Conservation (phyloP, 2,797 vertebrate species). For the Esox lucius region DNA sequence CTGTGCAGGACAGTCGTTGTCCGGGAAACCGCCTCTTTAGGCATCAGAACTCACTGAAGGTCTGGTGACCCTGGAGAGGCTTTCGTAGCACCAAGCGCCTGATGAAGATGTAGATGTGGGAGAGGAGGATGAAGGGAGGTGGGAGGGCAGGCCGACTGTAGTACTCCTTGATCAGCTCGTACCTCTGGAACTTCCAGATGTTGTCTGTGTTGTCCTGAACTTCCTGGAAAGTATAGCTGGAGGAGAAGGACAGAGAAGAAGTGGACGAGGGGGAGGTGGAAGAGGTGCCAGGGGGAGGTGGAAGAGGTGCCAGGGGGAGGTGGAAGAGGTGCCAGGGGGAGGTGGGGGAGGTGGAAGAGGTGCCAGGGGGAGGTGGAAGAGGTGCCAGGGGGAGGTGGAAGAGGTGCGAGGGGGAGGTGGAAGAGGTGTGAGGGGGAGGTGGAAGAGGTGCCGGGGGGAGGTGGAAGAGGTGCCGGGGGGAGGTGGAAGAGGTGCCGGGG, state of each 20-base stretch:
- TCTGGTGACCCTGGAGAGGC: slow-evolving; percentile 47
- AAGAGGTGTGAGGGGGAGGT: too few species aligned
- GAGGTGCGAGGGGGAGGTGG: neutral
- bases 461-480: too few species aligned
- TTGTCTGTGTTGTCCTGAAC: slow-evolving; percentile 94
- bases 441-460: too few species aligned
- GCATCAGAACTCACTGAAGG: slow-evolving; percentile 82
- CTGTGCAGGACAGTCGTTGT: neutral
- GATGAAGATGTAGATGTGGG: slow-evolving; percentile 84
- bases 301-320: too few species aligned
- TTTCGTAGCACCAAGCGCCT: slow-evolving; percentile 63
- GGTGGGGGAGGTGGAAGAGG: too few species aligned
- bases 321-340: neutral
- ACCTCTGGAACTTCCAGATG: slow-evolving; percentile 98
- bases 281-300: too few species aligned
- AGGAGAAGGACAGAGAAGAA: neutral
- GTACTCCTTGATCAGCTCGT: slow-evolving; percentile 92
- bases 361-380: too few species aligned
- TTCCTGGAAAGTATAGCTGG: slow-evolving; percentile 93
- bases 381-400: too few species aligned
- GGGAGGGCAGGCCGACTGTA: slow-evolving; percentile 84
- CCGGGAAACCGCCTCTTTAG: neutral
- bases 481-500: too few species aligned
- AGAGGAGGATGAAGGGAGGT: slow-evolving; percentile 90
- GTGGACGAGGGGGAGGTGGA: too few species aligned